These are phyloP conservation scores for Otus sunia DNA, from an alignment of 2,113 vertebrate genomes.

Conservation along the genomic window DNA sequence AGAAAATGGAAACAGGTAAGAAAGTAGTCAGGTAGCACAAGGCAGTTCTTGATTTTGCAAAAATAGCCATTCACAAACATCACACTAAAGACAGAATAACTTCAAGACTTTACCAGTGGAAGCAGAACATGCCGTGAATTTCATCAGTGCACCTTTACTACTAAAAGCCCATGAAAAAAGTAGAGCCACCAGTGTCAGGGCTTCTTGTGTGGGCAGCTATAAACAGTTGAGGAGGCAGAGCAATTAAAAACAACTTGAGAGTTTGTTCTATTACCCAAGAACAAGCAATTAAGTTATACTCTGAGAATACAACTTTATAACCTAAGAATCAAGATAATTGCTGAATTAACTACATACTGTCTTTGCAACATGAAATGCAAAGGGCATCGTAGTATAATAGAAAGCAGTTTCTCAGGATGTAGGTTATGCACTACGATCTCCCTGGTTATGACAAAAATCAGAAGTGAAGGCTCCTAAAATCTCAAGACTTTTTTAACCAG, in stretches of 20 bases:
- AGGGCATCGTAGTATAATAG: rapidly evolving
- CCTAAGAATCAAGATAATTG: not conserved
- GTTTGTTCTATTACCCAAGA: not conserved
- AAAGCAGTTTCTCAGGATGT: not conserved
- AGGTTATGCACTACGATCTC: not conserved
- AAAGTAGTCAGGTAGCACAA: not conserved
- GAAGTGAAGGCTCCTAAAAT: not conserved
- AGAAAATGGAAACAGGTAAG: not conserved
- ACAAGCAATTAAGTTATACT: not conserved
- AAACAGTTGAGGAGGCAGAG: not conserved
- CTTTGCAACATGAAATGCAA: not conserved
- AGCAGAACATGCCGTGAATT: not conserved
- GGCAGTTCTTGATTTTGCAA: not conserved
- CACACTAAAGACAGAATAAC: not conserved
- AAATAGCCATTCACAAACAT: not conserved
- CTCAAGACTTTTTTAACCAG: not conserved
- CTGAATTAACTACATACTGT: not conserved
- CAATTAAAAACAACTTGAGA: not conserved
- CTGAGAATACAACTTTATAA: not conserved
- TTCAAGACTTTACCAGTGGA: not conserved
- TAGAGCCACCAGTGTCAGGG: not conserved
- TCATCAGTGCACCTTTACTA: not conserved
- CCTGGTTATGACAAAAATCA: not conserved
- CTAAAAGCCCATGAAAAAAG: not conserved
- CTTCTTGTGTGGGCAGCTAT: not conserved